Base-by-base conservation (phyloP, 2,888 invertebrate species). In the Lottia gigantea region DNA sequence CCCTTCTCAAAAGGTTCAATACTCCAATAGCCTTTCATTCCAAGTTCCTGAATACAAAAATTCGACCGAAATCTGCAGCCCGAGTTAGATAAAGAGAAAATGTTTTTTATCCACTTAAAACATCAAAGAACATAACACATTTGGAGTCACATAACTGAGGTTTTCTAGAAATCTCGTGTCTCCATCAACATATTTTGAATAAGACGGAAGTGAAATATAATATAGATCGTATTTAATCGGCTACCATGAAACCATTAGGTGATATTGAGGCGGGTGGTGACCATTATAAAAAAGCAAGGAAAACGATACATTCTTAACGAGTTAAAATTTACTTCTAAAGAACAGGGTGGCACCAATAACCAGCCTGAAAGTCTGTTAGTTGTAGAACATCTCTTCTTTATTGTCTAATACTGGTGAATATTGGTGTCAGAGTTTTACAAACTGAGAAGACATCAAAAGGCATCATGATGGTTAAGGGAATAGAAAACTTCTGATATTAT, bases 61-160 rank as follows among this genome's bases (percentile, higher is more conserved):
- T 40, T 40, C 40, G 40, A 40, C 40, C 11, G 40, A 40, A 40
- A 40, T 31, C 40, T 40, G 40, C 11, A 40, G 40, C 40, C 40
- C 40, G 40, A 40, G 40, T 40, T 8, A 40, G 40, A 40, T 40
- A 40, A 40, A 40, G 11, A 40, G 40, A 40, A 40, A 40, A 40
- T 8, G 6, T 40, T 31, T 40, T 40, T 40, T 40, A 8, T 40
- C 40, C 40, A 40, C 40, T 40, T 55, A 12, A 55, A 55, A 55
- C 55, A 23, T 55, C 55, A 55, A 55, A 55, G 55, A 23, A 55
- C 19, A 55, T 19, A 55, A 55, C 55, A 55, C 55, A 55, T 55
- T 55, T 55, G 55, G 55, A 55, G 55, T 55, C 55, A 55, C 55
- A 55, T 55, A 55, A 55, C 55, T 55, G 19, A 23, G 55, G 55